Conservation (phyloP, 1,140 invertebrate genomes). For the Lordiphosa stackelbergi region DNA sequence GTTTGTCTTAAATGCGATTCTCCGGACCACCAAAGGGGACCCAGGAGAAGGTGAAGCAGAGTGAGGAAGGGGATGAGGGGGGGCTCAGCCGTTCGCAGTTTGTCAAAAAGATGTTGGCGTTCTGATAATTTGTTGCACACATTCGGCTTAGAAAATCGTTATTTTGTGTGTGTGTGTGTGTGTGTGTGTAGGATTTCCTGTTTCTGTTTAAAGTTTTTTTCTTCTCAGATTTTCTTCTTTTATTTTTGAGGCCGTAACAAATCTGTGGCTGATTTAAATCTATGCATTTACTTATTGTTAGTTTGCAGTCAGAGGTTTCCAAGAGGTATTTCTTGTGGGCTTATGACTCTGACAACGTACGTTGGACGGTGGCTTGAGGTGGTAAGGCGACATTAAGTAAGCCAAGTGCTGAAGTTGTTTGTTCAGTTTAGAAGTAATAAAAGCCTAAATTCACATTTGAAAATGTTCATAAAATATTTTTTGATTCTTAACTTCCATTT, state of each 20-base stretch:
- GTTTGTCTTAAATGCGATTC: constrained; percentile 43
- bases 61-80: background rate
- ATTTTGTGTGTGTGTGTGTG: background rate
- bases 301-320: constrained; percentile 47
- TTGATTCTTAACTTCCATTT: too few species aligned
- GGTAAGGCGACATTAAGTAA: constrained; percentile 17
- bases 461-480: too few species aligned
- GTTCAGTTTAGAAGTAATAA: too few species aligned
- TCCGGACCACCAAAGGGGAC: constrained; percentile 31
- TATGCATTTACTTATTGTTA: constrained; percentile 67
- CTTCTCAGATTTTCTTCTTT: constrained; percentile 19
- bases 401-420: constrained; percentile 7
- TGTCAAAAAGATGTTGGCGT: constrained; percentile 75
- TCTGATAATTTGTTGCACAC: constrained; percentile 69
- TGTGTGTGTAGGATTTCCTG: constrained; percentile 70
- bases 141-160: constrained; percentile 26
- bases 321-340: constrained; percentile 41
- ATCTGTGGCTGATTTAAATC: constrained; percentile 66
- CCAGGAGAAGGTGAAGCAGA: constrained; percentile 8
- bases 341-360: constrained; percentile 43
- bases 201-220: constrained; percentile 45
- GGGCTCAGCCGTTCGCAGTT: constrained; percentile 57
- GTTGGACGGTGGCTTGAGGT: constrained; percentile 1
- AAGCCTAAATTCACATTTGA: too few species aligned
- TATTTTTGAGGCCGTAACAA: constrained; percentile 42